Evolutionary conservation across 2,888 invertebrate species (phyloP).

Genomic region (Colostygia pectinataria): DNA sequence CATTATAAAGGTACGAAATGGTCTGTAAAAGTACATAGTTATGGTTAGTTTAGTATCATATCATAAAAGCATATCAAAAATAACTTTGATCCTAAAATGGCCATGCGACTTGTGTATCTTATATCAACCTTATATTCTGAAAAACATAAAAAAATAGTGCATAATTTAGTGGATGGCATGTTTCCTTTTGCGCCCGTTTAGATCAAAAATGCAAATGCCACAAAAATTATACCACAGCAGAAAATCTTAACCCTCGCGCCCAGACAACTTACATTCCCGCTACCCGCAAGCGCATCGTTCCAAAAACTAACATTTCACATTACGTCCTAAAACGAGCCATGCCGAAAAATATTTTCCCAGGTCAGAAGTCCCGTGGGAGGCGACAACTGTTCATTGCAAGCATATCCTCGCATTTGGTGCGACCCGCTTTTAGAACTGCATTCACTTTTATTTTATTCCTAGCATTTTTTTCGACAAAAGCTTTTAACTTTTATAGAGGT

Average conservation of each 20-base stretch:
- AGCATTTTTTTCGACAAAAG: constrained; percentile 71
- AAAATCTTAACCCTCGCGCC: constrained; percentile 16
- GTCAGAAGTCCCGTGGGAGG: constrained; percentile 63
- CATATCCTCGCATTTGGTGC: constrained; percentile 54
- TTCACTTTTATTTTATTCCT: constrained; percentile 64
- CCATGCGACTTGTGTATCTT: too few species aligned
- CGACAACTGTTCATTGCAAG: constrained; percentile 58
- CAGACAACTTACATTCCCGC: constrained; percentile 16
- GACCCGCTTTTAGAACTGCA: constrained; percentile 62
- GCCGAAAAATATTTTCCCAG: constrained; percentile 58
- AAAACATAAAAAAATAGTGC: too few species aligned
- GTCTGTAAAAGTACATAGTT: too few species aligned
- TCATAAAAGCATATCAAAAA: too few species aligned
- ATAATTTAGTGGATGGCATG: too few species aligned
- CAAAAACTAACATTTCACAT: constrained; percentile 46
- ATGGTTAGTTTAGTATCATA: too few species aligned
- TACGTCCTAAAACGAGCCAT: constrained; percentile 45
- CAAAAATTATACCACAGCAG: constrained; percentile 7
- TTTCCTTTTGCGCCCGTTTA: background rate
- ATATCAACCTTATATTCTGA: too few species aligned
- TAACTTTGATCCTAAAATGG: too few species aligned
- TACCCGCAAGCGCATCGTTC: constrained; percentile 23
- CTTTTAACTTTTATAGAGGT: constrained; percentile 77
- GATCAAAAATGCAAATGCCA: constrained; percentile 1
- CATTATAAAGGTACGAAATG: too few species aligned